These are phyloP conservation scores for Kuschelorhynchus macadamiae DNA, from an alignment of 2,888 invertebrate genomes.

Conservation along the genomic window DNA sequence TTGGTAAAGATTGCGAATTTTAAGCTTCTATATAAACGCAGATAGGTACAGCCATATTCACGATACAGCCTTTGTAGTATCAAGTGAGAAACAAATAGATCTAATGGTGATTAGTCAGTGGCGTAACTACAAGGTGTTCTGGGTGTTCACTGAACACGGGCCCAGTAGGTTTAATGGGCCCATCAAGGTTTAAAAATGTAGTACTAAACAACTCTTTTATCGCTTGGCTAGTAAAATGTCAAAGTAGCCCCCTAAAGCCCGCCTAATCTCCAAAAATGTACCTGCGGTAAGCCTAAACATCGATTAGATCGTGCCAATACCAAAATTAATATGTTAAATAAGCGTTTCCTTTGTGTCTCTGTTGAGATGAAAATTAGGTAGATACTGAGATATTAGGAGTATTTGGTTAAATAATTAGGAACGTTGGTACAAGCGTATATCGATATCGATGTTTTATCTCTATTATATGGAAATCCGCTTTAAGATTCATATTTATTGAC, in stretches of 20 bases:
- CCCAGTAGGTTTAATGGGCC: not conserved
- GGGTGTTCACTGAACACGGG: not conserved
- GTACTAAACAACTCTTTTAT: slow-evolving; percentile 2
- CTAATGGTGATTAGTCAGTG: too few species aligned
- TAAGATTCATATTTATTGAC: too few species aligned
- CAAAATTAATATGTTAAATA: slow-evolving; percentile 6
- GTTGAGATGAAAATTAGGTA: slow-evolving; percentile 2
- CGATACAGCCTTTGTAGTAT: too few species aligned
- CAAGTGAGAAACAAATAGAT: too few species aligned
- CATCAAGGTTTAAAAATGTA: not conserved
- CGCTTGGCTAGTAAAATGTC: not conserved
- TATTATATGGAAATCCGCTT: too few species aligned
- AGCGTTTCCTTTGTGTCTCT: slow-evolving; percentile 2
- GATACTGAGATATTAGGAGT: not conserved
- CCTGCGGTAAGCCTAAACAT: not conserved
- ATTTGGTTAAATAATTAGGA: too few species aligned
- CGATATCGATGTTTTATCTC: too few species aligned
- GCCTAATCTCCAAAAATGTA: not conserved
- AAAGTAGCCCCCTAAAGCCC: not conserved
- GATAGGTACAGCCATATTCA: too few species aligned
- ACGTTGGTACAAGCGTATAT: too few species aligned
- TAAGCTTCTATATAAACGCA: too few species aligned
- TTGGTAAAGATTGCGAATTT: too few species aligned
- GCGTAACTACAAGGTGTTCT: not conserved
- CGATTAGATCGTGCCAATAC: not conserved